These are phyloP conservation scores for Andinoacara biseriatus DNA, from an alignment of 2,113 vertebrate species.

Conservation along the genomic window DNA sequence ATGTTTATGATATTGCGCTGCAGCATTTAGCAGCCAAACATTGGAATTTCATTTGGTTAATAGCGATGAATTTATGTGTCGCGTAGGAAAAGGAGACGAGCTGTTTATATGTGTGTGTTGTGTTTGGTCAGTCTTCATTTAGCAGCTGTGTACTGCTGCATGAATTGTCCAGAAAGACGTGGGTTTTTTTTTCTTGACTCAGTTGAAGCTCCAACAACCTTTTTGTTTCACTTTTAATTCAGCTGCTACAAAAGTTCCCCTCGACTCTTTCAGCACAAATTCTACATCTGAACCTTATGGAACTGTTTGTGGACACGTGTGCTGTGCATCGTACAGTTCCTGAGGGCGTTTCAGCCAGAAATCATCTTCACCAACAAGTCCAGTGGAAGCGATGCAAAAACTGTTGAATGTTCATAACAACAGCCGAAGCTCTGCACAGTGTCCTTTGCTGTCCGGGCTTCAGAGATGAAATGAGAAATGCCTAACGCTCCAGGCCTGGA, in stretches of 20 bases:
- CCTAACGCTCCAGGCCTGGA: constrained; percentile 44
- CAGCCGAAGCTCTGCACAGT: constrained; percentile 11
- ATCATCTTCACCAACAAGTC: constrained; percentile 16
- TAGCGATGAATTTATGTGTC: not conserved
- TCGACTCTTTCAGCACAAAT: not conserved
- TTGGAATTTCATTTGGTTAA: not conserved
- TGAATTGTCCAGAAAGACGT: not conserved
- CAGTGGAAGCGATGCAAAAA: constrained; percentile 7
- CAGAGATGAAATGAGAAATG: constrained; percentile 27
- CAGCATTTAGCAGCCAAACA: no score
- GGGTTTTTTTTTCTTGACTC: not conserved
- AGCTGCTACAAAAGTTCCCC: not conserved
- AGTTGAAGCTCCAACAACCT: not conserved
- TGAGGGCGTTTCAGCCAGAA: constrained; percentile 1
- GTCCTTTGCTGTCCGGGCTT: constrained; percentile 56
- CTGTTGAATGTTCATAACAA: constrained; percentile 35
- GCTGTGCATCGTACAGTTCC: constrained; percentile 16
- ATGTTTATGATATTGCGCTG: not conserved
- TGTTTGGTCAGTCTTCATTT: not conserved
- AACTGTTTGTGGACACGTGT: constrained; percentile 3
- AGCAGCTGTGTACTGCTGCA: not conserved
- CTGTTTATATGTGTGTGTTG: no score
- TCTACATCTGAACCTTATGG: not conserved
- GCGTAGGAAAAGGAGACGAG: not conserved
- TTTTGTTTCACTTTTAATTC: not conserved